These are phyloP conservation scores for Cichladusa arquata DNA, from an alignment of 2,113 vertebrate genomes.

Conservation along the genomic window DNA sequence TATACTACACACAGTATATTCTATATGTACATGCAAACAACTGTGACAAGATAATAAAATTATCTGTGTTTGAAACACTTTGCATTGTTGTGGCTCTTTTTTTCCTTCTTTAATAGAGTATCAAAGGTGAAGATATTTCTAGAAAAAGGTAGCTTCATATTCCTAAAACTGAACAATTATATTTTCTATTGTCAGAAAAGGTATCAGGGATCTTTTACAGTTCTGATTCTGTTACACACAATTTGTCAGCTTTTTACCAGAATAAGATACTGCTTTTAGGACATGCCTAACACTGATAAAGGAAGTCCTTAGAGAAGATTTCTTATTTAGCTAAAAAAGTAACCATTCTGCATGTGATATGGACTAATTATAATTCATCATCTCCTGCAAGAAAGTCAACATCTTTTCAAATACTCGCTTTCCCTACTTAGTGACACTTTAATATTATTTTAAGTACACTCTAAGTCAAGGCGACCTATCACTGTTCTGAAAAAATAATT, in stretches of 20 bases:
- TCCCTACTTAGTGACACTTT: background rate
- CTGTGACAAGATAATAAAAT: background rate
- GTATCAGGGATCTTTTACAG: background rate
- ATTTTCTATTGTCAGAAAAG: background rate
- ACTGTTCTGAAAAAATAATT: background rate
- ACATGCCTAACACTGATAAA: background rate
- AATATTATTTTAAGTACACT: background rate
- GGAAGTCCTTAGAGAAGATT: background rate
- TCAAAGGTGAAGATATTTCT: background rate
- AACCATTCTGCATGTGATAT: background rate
- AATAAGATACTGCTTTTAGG: background rate
- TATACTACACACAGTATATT: background rate
- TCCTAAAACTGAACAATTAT: background rate
- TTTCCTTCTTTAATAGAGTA: background rate
- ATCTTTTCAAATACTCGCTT: background rate
- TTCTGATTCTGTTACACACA: background rate
- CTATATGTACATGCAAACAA: rapidly evolving
- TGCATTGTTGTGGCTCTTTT: background rate
- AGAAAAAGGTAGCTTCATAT: background rate
- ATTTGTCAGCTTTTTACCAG: background rate
- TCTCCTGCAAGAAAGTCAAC: background rate
- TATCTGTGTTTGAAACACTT: background rate
- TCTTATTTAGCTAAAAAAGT: background rate
- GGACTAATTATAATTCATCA: background rate
- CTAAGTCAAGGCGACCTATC: background rate